Conservation (phyloP, 2,113 vertebrate species). For the Ciconia stormi region DNA sequence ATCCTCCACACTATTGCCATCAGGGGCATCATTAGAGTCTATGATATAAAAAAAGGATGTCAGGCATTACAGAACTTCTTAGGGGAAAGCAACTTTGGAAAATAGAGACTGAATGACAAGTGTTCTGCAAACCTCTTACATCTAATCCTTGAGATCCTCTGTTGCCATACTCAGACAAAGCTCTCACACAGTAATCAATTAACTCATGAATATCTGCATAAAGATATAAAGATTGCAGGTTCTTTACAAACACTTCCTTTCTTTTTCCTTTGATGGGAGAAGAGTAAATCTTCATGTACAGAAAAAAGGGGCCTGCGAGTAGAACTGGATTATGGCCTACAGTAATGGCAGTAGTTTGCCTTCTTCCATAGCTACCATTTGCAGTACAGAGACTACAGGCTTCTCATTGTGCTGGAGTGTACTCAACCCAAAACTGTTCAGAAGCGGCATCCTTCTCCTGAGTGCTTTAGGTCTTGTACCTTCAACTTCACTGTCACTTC, state of each 20-base stretch:
- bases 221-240: background rate
- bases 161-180: background rate
- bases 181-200: background rate
- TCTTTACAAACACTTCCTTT: background rate
- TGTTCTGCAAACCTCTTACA: background rate
- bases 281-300: background rate
- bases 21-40: background rate
- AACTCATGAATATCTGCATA: background rate
- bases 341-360: background rate
- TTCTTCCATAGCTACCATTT: background rate
- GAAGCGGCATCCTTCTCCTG: background rate
- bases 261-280: background rate
- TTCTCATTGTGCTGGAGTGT: background rate
- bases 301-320: background rate
- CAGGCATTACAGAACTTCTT: background rate
- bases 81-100: background rate
- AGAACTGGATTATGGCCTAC: background rate
- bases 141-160: background rate
- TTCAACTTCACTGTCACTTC: background rate
- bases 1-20: background rate
- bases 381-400: background rate
- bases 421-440: background rate
- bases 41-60: background rate
- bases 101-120: background rate
- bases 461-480: background rate